Evolutionary conservation across 2,113 vertebrate species (phyloP).

Genomic region (Lophura nycthemera): DNA sequence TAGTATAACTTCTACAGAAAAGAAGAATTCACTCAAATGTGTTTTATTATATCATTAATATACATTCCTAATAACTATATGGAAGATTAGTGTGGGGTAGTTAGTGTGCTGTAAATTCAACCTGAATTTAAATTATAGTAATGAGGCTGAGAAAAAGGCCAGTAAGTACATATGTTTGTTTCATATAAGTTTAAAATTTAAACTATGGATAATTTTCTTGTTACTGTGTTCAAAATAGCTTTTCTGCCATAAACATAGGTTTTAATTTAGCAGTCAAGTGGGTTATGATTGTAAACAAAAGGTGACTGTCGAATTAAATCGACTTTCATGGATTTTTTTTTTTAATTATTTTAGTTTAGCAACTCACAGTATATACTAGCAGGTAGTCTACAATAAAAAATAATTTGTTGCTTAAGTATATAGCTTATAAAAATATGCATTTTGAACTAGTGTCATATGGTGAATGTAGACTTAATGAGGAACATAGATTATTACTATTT

Average conservation of each 20-base stretch:
- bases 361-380: neutral
- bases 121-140: neutral
- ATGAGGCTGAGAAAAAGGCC: neutral
- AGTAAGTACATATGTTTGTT: neutral
- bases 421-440: neutral
- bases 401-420: neutral
- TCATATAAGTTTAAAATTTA: neutral
- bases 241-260: neutral
- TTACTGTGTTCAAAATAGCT: neutral
- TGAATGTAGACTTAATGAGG: neutral
- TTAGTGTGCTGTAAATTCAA: conserved; percentile 9
- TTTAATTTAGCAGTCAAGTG: neutral
- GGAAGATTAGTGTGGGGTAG: neutral
- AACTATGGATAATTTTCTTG: neutral
- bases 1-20: neutral
- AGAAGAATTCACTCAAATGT: neutral
- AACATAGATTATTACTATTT: neutral
- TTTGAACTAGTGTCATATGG: neutral
- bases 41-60: conserved; percentile 6
- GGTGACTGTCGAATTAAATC: neutral
- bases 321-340: neutral
- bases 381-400: neutral
- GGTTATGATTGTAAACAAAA: neutral
- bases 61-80: neutral
- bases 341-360: neutral